Base-by-base conservation (phyloP, 2,797 vertebrate genomes). In the Eutrigla gurnardus region DNA sequence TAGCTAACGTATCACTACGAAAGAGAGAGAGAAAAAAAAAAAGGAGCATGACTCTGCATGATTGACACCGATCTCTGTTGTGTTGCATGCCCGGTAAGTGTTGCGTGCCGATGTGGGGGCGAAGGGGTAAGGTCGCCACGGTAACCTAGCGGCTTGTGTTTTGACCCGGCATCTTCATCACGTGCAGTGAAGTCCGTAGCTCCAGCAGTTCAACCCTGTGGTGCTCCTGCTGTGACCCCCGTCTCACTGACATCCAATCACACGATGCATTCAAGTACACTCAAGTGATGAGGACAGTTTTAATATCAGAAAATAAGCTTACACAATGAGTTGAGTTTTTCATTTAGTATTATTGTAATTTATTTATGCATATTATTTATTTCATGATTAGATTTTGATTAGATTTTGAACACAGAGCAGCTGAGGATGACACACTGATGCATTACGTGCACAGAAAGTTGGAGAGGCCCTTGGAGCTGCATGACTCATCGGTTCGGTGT, bases 11-110 rank as follows among this genome's bases (percentile, higher is more conserved):
- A 49, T 64, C 65, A 65, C 9, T 85, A 54, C 67, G 65, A 32
- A 15, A 49, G 25, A 2, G 25, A 25, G 25, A 25, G 25, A 25
- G n/a, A n/a, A n/a, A n/a, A n/a, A n/a, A n/a, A 25, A 25, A 25
- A 25, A 1, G 39, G n/a, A 61, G 83, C 84, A 89, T 86, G 84
- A 77, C 18, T 50, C 65, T 89, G 92, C 92, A 94, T 92, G 49
- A 81, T 11, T 85, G 39, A 88, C 65, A 33, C 25, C 3, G 36
- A 53, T 85, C 62, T 82, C 65, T 88, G 75, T 87, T 89, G 14
- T 85, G 62, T 88, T 93, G 92, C 92, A 92, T 93, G 92, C 63
- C 78, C 18, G 81, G 77, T 90, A 82, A 92, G 86, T 92, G 92
- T 89, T 90, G 88, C 76, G 63, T 80, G 88, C 70, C 65, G 86